These are phyloP conservation scores for Catocala nupta DNA, from an alignment of 2,888 invertebrate species.

Conservation along the genomic window DNA sequence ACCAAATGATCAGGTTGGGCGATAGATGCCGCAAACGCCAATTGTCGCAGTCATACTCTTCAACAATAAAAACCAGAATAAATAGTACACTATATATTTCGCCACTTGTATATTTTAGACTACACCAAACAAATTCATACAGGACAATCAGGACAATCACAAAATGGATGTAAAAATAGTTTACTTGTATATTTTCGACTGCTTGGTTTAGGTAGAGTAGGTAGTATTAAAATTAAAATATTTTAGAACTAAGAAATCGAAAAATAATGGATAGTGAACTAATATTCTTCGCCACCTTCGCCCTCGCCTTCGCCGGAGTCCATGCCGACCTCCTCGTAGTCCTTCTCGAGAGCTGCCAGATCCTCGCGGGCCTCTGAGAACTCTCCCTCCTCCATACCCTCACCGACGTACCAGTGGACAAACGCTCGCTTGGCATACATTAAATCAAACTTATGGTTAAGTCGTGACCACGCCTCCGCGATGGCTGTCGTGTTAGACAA, in stretches of 20 bases:
- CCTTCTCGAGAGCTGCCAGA: constrained; percentile 91
- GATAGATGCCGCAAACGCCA: too few species aligned
- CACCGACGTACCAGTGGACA: constrained; percentile 97
- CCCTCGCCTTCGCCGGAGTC: constrained; percentile 94
- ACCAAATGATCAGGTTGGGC: too few species aligned
- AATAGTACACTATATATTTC: too few species aligned
- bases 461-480: constrained; percentile 98
- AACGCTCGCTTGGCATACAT: constrained; percentile 99
- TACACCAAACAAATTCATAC: neutral
- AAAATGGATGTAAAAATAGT: neutral
- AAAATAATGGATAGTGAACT: constrained; percentile 64
- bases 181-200: constrained; percentile 40
- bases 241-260: constrained; percentile 27
- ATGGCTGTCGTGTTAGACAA: constrained; percentile 98
- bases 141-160: too few species aligned
- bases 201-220: too few species aligned
- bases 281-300: constrained; percentile 93
- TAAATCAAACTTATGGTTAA: constrained; percentile 98
- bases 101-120: neutral
- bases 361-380: constrained; percentile 92
- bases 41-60: too few species aligned
- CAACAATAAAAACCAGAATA: too few species aligned
- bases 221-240: constrained; percentile 13
- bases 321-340: constrained; percentile 95
- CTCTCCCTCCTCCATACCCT: constrained; percentile 95